Conservation (phyloP, 2,113 vertebrate genomes). For the Sturnira hondurensis region DNA sequence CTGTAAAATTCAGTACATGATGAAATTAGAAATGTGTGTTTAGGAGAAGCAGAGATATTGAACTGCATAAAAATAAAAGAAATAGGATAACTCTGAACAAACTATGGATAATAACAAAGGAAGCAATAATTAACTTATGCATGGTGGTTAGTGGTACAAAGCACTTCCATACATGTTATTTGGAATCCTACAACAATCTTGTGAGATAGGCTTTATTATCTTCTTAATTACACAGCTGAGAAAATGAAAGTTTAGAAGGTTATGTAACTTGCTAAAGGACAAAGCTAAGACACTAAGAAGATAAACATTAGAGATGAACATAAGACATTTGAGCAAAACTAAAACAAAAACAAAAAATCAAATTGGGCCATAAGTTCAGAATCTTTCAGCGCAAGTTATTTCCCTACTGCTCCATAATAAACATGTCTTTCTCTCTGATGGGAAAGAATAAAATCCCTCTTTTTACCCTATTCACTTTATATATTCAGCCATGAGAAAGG, state of each 20-base stretch:
- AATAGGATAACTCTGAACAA: neutral
- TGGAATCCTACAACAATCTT: neutral
- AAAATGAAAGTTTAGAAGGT: constrained; percentile 51
- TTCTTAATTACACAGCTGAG: constrained; percentile 48
- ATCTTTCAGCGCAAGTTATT: neutral
- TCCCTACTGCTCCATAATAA: neutral
- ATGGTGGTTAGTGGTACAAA: neutral
- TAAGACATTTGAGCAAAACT: neutral
- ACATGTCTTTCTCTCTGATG: neutral
- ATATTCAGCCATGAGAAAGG: neutral
- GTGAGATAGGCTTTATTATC: constrained; percentile 35
- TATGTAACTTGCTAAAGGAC: constrained; percentile 24
- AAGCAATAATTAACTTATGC: constrained; percentile 48
- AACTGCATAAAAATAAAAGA: neutral
- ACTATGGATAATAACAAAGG: neutral
- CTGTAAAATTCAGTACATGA: neutral
- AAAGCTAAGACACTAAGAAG: constrained; percentile 1
- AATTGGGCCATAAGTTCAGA: neutral
- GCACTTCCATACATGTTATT: constrained; percentile 21
- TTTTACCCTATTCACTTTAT: neutral
- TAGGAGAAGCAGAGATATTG: neutral
- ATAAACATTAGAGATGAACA: neutral
- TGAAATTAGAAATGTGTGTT: constrained; percentile 28
- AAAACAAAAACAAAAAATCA: constrained; percentile 18
- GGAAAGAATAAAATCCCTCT: neutral